Conservation (phyloP, 2,113 vertebrate genomes). For the Lucifuga dentata region DNA sequence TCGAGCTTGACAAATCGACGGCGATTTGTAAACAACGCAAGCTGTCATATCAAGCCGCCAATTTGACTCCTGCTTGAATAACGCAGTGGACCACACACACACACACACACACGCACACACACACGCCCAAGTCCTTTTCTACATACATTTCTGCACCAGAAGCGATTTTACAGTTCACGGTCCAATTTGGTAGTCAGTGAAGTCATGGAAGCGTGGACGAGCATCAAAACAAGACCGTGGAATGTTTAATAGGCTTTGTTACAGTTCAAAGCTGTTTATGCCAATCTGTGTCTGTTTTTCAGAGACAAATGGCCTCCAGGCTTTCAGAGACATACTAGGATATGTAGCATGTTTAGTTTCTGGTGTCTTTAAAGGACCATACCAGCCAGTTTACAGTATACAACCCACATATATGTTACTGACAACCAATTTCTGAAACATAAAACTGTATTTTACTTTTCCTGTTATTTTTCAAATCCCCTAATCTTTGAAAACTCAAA, state of each 20-base stretch:
- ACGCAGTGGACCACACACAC: slow-evolving; percentile 69
- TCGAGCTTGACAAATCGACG: slow-evolving; percentile 74
- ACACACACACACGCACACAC: no score
- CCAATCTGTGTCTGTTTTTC: slow-evolving; percentile 23
- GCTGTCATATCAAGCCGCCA: slow-evolving; percentile 56
- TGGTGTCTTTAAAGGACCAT: no score
- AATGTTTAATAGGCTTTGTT: slow-evolving; percentile 69
- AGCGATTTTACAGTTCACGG: slow-evolving; percentile 76
- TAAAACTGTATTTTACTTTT: no score
- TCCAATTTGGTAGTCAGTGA: no score
- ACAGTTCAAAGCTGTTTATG: slow-evolving; percentile 59
- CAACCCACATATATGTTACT: no score
- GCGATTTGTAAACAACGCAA: slow-evolving; percentile 75
- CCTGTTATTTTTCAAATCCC: no score
- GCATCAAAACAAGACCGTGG: slow-evolving; percentile 62
- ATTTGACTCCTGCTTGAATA: slow-evolving; percentile 65
- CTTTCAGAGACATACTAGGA: slow-evolving; percentile 5
- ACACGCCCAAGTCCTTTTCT: slow-evolving; percentile 17
- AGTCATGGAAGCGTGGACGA: slow-evolving; percentile 47
- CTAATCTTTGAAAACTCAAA: no score
- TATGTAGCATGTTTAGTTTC: slow-evolving; percentile 20
- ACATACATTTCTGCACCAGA: slow-evolving; percentile 58
- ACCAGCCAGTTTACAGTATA: no score
- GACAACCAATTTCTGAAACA: no score
- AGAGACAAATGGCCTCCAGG: slow-evolving; percentile 29